Evolutionary conservation across 2,113 vertebrate species (phyloP), one percentile per base, ranked within the genome.

Genomic region (Heterocephalus glaber): DNA sequence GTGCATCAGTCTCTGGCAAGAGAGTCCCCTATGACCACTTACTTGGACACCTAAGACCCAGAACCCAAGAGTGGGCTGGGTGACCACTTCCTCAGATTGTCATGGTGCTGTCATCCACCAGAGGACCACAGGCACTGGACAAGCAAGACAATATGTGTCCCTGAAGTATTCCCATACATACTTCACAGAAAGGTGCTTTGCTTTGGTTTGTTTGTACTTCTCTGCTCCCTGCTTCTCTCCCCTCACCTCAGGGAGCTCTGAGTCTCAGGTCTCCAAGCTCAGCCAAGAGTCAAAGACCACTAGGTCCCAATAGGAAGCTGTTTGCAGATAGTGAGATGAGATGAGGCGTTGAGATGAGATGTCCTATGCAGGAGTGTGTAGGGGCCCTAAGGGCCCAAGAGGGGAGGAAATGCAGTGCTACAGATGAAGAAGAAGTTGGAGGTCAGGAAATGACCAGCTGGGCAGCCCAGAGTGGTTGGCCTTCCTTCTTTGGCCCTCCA

Each of bases 41-140:
- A 24, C 14, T 10, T 7, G 33, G 77, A 41, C 5, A 10, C 58
- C 17, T 4, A 0, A 60, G 38, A 11, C 35, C 5, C 54, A 33
- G n/a, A 13, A 3, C 12, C 66, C 4, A 17, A 9, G 81, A 54
- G 0, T 0, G 28, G 30, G 72, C 19, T 2, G 38, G 60, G 7
- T 0, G 49, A 33, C 12, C 1, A 1, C 1, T 17, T 54, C 5
- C 22, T 19, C 5, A 0, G 12, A 7, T 4, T 13, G 0, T 14
- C 44, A 1, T 1, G 54, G 16, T 3, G 20, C 72, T 1, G 14
- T n/a, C 3, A 2, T 26, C 35, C 28, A 6, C 0, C 0, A 35
- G 35, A 86, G 82, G 63, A 38, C 7, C 5, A 49, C 2, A 14
- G 49, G 65, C 5, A 66, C 2, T 22, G n/a, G 76, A 54, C 7